A percentile compares a stretch with the other conserved stretches of the same genome.
Conservation (phyloP, 2,113 vertebrate genomes). For the Strix uralensis region DNA sequence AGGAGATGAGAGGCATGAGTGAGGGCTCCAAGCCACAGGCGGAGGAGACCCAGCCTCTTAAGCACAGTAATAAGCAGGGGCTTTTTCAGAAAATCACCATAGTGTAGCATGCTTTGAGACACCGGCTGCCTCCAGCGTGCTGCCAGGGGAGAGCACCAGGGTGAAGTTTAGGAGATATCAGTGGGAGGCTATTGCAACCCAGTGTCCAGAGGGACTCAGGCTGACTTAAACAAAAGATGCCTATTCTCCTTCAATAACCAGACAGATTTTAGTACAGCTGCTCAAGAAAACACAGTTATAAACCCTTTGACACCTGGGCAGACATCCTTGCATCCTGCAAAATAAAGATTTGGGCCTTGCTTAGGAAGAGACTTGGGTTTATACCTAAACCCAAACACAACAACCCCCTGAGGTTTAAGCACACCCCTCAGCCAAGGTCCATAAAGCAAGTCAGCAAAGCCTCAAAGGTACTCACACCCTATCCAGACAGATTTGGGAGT, state of each 20-base stretch:
- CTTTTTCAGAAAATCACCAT: neutral
- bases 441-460: neutral
- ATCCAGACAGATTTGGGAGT: neutral
- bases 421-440: neutral
- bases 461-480: neutral
- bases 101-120: neutral
- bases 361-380: neutral
- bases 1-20: neutral
- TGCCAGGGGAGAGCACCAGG: neutral
- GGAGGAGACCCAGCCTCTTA: neutral
- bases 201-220: neutral
- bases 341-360: neutral
- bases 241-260: neutral
- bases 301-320: neutral
- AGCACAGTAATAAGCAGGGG: fast-evolving
- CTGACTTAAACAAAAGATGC: neutral
- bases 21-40: neutral
- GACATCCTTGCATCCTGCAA: neutral
- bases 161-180: neutral
- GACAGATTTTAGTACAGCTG: neutral
- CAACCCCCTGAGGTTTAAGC: fast-evolving
- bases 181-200: neutral
- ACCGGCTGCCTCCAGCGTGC: fast-evolving
- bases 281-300: neutral
- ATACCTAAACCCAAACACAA: neutral